These are phyloP conservation scores for Odontomyia ornata DNA, from an alignment of 2,888 invertebrate species.

Conservation along the genomic window DNA sequence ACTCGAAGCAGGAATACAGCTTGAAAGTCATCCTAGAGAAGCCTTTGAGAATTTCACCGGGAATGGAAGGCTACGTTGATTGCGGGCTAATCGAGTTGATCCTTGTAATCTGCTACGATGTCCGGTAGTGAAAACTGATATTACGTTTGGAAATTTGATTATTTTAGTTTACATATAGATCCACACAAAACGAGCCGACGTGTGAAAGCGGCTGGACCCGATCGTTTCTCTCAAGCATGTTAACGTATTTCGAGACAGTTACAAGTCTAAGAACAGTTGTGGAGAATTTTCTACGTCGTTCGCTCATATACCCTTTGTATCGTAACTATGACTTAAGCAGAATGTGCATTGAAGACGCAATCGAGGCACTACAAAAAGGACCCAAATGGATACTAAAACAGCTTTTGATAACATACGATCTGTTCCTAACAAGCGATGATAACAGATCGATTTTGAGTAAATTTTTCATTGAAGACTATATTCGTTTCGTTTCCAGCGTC, in stretches of 20 bases:
- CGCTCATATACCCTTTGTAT: slow-evolving; percentile 60
- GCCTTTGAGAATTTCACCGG: background rate
- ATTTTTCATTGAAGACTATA: slow-evolving; percentile 59
- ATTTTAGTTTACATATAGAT: slow-evolving; percentile 48
- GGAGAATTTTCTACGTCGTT: slow-evolving; percentile 59
- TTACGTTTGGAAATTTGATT: background rate
- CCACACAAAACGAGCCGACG: slow-evolving; percentile 59
- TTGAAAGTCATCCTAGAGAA: slow-evolving; percentile 56
- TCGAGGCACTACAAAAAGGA: slow-evolving; percentile 57
- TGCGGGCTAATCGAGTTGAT: slow-evolving; percentile 60
- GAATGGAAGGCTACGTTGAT: slow-evolving; percentile 54
- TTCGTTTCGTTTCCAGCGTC: slow-evolving; percentile 55
- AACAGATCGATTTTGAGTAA: slow-evolving; percentile 57
- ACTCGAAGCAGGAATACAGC: slow-evolving; percentile 57
- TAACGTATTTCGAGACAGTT: slow-evolving; percentile 59
- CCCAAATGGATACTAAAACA: slow-evolving; percentile 60
- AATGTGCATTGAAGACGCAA: slow-evolving; percentile 58
- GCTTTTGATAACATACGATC: slow-evolving; percentile 56
- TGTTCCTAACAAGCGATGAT: slow-evolving; percentile 54
- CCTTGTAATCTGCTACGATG: slow-evolving; percentile 61
- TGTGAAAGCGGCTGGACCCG: slow-evolving; percentile 63
- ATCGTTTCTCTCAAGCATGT: slow-evolving; percentile 57
- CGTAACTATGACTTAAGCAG: slow-evolving; percentile 60
- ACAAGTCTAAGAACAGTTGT: slow-evolving; percentile 57
- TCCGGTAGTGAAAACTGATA: slow-evolving; percentile 54